Base-by-base conservation (phyloP, 2,888 invertebrate species). In the Phanerotoma sp. region DNA sequence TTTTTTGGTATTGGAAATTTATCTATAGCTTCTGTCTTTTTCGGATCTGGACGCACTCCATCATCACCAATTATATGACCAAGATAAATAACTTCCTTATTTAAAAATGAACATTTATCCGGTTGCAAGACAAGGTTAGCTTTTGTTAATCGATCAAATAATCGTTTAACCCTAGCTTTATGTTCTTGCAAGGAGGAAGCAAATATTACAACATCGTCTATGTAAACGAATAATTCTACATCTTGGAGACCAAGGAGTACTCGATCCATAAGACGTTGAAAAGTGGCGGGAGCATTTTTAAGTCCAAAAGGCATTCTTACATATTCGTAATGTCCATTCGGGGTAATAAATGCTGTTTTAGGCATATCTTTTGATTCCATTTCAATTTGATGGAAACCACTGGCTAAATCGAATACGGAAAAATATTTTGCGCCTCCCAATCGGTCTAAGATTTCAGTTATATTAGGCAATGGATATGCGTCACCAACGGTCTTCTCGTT, bases 341-440 rank as follows among this genome's bases (percentile, higher is more conserved):
- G 46, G 10, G 61, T 58, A 5, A 54, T 48, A 30, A 63, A 63
- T 5, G 61, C 58, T 0, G 58, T 61, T 45, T 62, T 62, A 10
- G 37, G 32, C 2, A 37, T 42, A 35, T 64, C 62, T 11, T 54
- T 18, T 2, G 61, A 45, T 10, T 65, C 42, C 10, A 59, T 51
- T 2, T 49, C 40, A 5, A 72, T 69, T 49, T 72, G 69, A 45
- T 71, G 65, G 47, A 69, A 71, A 1, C 69, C 70, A 3, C 51
- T 51, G 2, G 46, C 55, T 3, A 61, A 30, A 37, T 59, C 57
- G 2, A 58, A 44, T 1, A 50, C 54, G 5, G 57, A 54, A 30
- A 59, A 59, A 48, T 57, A 59, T 32, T 54, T 54, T 3, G 58
- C 44, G 41, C 48, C 51, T 2, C 54, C 55, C 2, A 62, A 28